A percentile compares a stretch with the other conserved stretches of the same genome.
These are phyloP conservation scores for Drosophila macrospina DNA, from an alignment of 2,888 invertebrate species.

Conservation along the genomic window DNA sequence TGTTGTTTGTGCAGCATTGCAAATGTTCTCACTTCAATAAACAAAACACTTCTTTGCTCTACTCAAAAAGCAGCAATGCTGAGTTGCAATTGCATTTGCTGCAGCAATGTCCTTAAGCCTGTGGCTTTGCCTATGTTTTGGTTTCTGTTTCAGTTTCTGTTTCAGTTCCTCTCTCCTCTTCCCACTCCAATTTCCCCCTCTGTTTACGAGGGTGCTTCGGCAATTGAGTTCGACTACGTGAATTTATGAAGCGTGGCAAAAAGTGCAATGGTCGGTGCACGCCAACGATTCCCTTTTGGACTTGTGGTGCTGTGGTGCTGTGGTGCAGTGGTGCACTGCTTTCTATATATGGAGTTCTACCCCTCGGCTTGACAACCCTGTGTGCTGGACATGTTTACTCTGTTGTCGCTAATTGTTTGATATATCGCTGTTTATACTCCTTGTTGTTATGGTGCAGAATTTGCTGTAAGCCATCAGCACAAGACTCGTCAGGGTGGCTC, in stretches of 20 bases:
- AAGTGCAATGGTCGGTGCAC: slow-evolving; percentile 63
- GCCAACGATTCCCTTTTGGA: slow-evolving; percentile 29
- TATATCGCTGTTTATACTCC: slow-evolving; percentile 52
- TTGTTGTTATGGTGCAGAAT: slow-evolving; percentile 65
- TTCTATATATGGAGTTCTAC: slow-evolving; percentile 6
- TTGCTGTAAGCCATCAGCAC: slow-evolving; percentile 49
- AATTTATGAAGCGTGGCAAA: slow-evolving; percentile 73
- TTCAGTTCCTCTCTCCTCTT: too few relatives aligned
- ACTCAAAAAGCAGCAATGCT: slow-evolving; percentile 43
- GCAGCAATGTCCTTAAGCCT: slow-evolving; percentile 45
- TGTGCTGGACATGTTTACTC: slow-evolving; percentile 59
- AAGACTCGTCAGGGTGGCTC: slow-evolving; percentile 42
- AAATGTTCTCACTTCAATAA: slow-evolving; percentile 69
- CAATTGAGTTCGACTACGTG: slow-evolving; percentile 62
- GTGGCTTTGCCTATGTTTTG: slow-evolving; percentile 1
- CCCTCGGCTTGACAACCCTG: slow-evolving; percentile 16
- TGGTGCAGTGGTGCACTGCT: slow-evolving; percentile 17
- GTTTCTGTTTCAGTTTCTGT: slow-evolving; percentile 7
- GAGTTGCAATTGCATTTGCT: slow-evolving; percentile 57
- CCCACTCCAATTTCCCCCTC: neutral
- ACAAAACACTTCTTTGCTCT: slow-evolving; percentile 27
- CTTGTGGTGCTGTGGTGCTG: slow-evolving; percentile 26
- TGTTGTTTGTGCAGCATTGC: slow-evolving; percentile 48
- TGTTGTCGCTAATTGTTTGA: slow-evolving; percentile 76
- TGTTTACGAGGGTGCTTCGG: slow-evolving; percentile 55